phyloP scores from a whole-genome alignment of 2,113 vertebrate genomes.

The Pedetes capensis region DNA sequence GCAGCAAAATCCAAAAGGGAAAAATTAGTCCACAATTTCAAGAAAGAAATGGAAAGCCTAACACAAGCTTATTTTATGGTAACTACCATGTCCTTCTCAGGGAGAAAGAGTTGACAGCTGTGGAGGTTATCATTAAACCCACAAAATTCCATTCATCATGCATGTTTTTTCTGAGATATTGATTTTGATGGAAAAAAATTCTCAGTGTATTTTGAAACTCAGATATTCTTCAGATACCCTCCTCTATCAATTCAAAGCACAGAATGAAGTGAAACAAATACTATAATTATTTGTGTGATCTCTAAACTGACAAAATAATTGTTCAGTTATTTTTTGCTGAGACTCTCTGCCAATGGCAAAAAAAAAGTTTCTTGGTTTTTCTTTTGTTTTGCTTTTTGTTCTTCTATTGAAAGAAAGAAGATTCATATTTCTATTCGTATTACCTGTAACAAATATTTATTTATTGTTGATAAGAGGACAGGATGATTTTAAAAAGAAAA shows the following conservation, averaged over 20 bases:
- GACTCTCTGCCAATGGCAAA: not conserved
- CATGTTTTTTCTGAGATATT: constrained; percentile 5
- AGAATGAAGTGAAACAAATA: constrained; percentile 32
- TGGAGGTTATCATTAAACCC: constrained; percentile 37
- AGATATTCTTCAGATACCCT: not conserved
- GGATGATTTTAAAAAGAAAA: not conserved
- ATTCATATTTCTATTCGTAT: not conserved
- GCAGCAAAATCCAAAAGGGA: constrained; percentile 63
- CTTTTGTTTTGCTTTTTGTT: not conserved
- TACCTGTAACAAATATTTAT: constrained; percentile 7
- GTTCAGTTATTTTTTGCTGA: constrained; percentile 18
- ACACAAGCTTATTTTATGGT: constrained; percentile 14
- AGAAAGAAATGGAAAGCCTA: constrained; percentile 38
- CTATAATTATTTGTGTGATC: constrained; percentile 36
- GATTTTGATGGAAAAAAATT: constrained; percentile 34
- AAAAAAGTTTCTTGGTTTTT: not conserved
- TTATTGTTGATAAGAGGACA: not conserved
- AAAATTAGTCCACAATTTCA: constrained; percentile 55
- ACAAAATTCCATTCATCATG: constrained; percentile 45
- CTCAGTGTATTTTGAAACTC: constrained; percentile 45
- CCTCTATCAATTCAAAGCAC: constrained; percentile 41
- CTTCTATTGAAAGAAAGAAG: constrained; percentile 20
- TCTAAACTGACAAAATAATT: constrained; percentile 62
- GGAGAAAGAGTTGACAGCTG: not conserved
- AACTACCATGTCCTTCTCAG: not conserved